These are phyloP conservation scores for Philypnodon macrostomus DNA, from an alignment of 2,797 vertebrate species.

Conservation along the genomic window DNA sequence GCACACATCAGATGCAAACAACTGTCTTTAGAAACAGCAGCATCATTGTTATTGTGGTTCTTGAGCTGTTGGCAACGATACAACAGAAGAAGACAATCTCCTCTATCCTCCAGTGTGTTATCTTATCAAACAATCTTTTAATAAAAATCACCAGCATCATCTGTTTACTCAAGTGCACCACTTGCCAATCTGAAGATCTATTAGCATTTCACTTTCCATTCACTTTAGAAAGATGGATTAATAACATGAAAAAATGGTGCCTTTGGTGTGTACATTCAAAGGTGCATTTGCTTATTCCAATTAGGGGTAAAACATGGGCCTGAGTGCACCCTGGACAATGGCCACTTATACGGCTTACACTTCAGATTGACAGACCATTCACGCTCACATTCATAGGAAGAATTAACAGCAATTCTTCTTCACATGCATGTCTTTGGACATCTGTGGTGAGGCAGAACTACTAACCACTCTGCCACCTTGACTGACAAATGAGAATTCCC, in stretches of 20 bases:
- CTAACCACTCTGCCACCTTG: too few species aligned
- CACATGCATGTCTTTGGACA: too few species aligned
- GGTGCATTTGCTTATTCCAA: too few species aligned
- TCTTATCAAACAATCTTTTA: conserved; percentile 31
- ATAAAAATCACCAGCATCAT: conserved; percentile 43
- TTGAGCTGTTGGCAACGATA: conserved; percentile 8
- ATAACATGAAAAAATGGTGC: neutral
- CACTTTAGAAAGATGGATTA: neutral
- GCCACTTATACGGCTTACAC: too few species aligned
- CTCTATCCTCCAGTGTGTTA: conserved; percentile 36
- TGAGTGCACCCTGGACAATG: too few species aligned
- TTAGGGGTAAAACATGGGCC: too few species aligned
- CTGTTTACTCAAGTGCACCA: conserved; percentile 40
- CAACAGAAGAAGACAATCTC: conserved; percentile 18
- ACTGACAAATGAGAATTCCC: neutral
- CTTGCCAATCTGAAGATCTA: conserved; percentile 48
- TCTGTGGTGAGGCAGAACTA: too few species aligned
- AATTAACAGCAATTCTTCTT: too few species aligned
- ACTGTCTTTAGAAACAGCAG: neutral
- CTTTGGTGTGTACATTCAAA: too few species aligned
- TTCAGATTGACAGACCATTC: too few species aligned
- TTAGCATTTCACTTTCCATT: conserved; percentile 32
- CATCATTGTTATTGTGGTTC: conserved; percentile 5
- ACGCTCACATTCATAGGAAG: too few species aligned
- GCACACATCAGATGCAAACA: neutral